Percentiles rank a stretch among this genome's conserved stretches.
phyloP scores from a whole-genome alignment of 2,113 vertebrate species.

The Thryonomys swinderianus region DNA sequence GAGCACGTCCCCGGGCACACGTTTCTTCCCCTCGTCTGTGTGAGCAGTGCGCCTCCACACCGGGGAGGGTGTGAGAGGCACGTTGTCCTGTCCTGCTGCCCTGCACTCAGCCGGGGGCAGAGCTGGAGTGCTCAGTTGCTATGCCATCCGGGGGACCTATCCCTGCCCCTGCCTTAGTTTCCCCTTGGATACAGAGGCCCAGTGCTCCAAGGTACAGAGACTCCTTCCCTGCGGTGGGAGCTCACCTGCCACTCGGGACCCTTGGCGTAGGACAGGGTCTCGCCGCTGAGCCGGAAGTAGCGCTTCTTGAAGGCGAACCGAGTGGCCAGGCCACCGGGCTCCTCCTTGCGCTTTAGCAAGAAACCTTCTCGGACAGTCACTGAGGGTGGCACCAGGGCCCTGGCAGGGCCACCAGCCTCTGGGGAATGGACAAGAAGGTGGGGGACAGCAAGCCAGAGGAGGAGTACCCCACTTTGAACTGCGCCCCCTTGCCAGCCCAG shows the following conservation, averaged over 20 bases:
- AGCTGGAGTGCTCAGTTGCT: neutral
- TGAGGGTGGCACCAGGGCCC: slow-evolving; percentile 84
- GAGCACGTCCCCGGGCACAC: neutral
- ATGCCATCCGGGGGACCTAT: neutral
- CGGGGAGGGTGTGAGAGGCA: neutral
- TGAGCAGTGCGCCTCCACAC: neutral
- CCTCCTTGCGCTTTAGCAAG: slow-evolving; percentile 89
- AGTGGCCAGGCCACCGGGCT: slow-evolving; percentile 87
- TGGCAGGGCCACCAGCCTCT: slow-evolving; percentile 84
- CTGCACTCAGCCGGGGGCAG: neutral
- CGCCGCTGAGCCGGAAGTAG: slow-evolving; percentile 93
- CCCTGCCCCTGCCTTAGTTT: neutral
- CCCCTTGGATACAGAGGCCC: too few relatives aligned
- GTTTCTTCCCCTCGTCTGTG: accelerated
- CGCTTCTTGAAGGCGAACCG: slow-evolving; percentile 95
- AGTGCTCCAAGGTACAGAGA: neutral
- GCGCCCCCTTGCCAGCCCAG: too few relatives aligned
- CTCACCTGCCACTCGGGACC: slow-evolving; percentile 90
- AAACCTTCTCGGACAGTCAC: slow-evolving; percentile 93
- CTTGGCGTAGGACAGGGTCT: slow-evolving; percentile 91
- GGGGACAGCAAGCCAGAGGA: neutral
- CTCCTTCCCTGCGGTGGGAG: too few relatives aligned
- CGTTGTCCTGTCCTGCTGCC: too few relatives aligned
- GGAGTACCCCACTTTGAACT: neutral
- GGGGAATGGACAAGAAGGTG: neutral